Evolutionary conservation across 1,140 invertebrate species (phyloP).

Genomic region (Eciton burchellii): DNA sequence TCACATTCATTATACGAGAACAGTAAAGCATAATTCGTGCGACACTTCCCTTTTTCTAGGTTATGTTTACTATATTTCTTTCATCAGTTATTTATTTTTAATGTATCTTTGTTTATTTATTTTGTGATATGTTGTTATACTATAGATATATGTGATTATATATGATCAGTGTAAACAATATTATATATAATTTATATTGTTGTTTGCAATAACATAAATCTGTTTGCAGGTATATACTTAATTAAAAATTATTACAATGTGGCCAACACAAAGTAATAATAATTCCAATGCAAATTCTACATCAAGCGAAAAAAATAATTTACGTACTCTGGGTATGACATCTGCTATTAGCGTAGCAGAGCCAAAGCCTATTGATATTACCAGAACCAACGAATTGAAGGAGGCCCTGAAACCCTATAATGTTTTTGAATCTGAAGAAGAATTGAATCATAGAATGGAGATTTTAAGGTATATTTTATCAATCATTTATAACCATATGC

Average conservation of each 20-base stretch:
- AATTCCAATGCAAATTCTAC: constrained; percentile 69
- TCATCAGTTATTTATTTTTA: not conserved
- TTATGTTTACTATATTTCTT: not conserved
- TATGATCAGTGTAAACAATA: not conserved
- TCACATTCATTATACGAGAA: not conserved
- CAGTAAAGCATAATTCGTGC: not conserved
- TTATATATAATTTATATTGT: not conserved
- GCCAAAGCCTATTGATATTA: constrained; percentile 94
- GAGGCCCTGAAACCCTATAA: constrained; percentile 94
- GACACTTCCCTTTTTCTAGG: not conserved
- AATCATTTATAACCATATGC: not conserved
- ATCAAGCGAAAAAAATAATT: constrained; percentile 75
- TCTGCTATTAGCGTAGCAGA: constrained; percentile 95
- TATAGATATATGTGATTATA: not conserved
- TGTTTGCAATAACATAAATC: not conserved
- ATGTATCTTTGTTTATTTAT: not conserved
- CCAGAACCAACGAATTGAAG: constrained; percentile 93
- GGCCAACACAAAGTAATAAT: constrained; percentile 77
- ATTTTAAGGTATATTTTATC: constrained; percentile 86
- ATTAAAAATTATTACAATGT: constrained; percentile 73
- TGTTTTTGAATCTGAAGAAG: constrained; percentile 96
- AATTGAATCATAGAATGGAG: constrained; percentile 95
- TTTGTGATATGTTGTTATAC: not conserved
- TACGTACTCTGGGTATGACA: constrained; percentile 93
- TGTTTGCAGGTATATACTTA: constrained; percentile 43